Base-by-base conservation (phyloP, 2,113 vertebrate species). In the Leptosomus discolor region DNA sequence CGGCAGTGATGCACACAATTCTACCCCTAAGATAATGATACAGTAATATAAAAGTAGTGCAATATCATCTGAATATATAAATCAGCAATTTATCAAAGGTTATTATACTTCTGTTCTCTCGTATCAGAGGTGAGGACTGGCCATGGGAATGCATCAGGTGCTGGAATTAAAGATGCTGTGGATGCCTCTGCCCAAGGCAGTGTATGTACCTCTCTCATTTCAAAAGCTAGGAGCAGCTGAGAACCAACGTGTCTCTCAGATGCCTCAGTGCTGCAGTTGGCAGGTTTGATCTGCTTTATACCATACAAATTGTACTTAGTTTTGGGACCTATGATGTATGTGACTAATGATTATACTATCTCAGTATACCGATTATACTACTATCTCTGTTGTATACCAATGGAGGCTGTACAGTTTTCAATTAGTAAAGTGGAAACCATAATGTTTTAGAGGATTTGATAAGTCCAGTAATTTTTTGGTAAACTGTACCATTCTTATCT, bases 311-410 rank as follows among this genome's bases (percentile, higher is more conserved):
- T 43, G 48, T 57, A 1, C 53, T 37, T 37, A 6, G 6, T 39
- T 65, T 63, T 17, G 61, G 37, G 22, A 36, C 46, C 45, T 61
- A 0, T 1, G 3, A 12, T 9, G 24, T 23, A 1, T 27, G 18
- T 48, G 48, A 34, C 16, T 36, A 2, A 22, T 69, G 60, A 29
- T 64, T 36, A 30, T 46, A n/a, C 27, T 15, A 8, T 16, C 21
- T 26, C 23, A 21, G 21, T 58, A 11, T 30, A n/a, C n/a, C n/a
- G n/a, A n/a, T n/a, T n/a, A n/a, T n/a, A n/a, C n/a, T n/a, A n/a
- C n/a, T n/a, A n/a, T n/a, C n/a, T n/a, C n/a, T n/a, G n/a, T n/a
- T 74, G 21, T 32, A 4, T 53, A 23, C 13, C 71, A 68, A 11
- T 16, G 57, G 46, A 82, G 23, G 14, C 26, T 81, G 85, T n/a